These are phyloP conservation scores for Neelides folsomi DNA, from an alignment of 2,888 invertebrate species.

Conservation along the genomic window DNA sequence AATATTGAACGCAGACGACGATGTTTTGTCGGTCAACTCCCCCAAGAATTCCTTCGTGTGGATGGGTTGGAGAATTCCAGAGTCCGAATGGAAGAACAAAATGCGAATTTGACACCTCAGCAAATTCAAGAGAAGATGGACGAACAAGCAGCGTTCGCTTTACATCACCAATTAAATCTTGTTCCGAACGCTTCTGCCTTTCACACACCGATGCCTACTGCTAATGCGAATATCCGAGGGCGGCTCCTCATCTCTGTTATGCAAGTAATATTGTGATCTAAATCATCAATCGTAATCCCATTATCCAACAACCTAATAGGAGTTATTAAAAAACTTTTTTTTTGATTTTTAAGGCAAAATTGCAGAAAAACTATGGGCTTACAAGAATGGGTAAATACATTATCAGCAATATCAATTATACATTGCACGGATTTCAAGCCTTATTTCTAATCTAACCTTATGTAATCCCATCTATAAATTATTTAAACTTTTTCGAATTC, in stretches of 20 bases:
- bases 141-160: slow-evolving; percentile 54
- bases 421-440: no score
- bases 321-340: neutral
- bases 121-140: slow-evolving; percentile 62
- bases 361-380: slow-evolving; percentile 87
- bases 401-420: no score
- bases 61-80: slow-evolving; percentile 22
- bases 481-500: no score
- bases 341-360: slow-evolving; percentile 51
- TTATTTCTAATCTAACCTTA: no score
- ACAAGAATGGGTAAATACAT: slow-evolving; percentile 74
- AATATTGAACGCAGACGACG: slow-evolving; percentile 30
- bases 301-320: no score
- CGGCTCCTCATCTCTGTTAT: slow-evolving; percentile 71
- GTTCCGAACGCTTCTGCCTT: slow-evolving; percentile 10
- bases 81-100: slow-evolving; percentile 21
- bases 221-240: slow-evolving; percentile 47
- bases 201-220: slow-evolving; percentile 26
- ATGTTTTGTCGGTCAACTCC: slow-evolving; percentile 64
- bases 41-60: slow-evolving; percentile 57
- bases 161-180: slow-evolving; percentile 29
- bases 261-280: slow-evolving; percentile 44
- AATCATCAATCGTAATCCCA: no score
- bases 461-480: no score
- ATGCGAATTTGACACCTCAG: slow-evolving; percentile 36